Evolutionary conservation across 2,888 invertebrate genomes (phyloP), one percentile per base, ranked within the genome.

Genomic region (Ochlodes sylvanus): DNA sequence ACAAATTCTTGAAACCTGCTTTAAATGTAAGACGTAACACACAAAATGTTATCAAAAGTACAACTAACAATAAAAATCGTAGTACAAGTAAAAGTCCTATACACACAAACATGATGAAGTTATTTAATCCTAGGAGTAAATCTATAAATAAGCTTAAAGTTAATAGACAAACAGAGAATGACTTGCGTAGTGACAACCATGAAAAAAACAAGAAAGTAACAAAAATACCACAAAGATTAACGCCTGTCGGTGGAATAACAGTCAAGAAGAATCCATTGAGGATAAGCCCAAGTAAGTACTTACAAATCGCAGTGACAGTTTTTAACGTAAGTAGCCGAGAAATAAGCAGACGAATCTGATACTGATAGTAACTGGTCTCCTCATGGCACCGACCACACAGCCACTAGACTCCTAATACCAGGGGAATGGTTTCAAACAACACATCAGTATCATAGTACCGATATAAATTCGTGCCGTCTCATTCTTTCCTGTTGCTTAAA

Each of bases 231-330:
- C 81, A 80, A 58, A 86, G 81, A 54, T 79, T 75, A 38, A n/a
- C 77, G 1, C 71, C 78, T 0, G 63, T 71, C 0, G 63, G 73
- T 2, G 60, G 21, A 32, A 55, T 19, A 7, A 14, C 14, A 10
- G 72, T 74, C 3, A 81, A 78, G 19, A 79, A 50, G 7, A 57
- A 82, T 64, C 72, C 81, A 0, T 27, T 82, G 0, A 75, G 87
- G 41, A 77, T 82, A 0, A 89, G 87, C 65, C 87, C 89, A 42
- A 80, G 89, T 89, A 79, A 85, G 89, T 86, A 21, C 10, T 3
- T 0, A 27, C 27, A 27, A 52, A 21, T 52, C 10, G 12, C 38
- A 10, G 38, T 21, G 4, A 52, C 27, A 27, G 5, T 27, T 27
- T 27, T 27, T 27, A 27, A n/a, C n/a, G n/a, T n/a, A n/a, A n/a